Conservation (phyloP, 2,113 vertebrate species). For the Nannospalax galili region DNA sequence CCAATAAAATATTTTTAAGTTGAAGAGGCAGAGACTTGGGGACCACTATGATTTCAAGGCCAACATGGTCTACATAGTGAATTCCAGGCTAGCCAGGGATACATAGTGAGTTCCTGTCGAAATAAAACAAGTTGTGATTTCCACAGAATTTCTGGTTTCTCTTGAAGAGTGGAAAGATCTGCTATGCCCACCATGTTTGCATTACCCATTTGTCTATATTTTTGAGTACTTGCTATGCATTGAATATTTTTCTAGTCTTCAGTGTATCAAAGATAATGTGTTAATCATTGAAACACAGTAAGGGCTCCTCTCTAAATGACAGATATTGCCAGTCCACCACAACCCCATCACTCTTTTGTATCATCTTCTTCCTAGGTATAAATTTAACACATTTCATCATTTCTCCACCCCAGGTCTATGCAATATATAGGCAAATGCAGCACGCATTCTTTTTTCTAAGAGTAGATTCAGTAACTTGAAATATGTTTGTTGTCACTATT, state of each 20-base stretch:
- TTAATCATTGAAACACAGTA: neutral
- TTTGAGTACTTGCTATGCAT: neutral
- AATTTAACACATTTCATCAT: neutral
- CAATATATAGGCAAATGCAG: conserved; percentile 38
- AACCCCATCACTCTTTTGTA: neutral
- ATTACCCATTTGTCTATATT: neutral
- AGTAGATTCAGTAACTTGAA: conserved; percentile 36
- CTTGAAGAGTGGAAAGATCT: neutral
- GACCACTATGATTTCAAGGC: too few relatives aligned
- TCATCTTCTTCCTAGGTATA: neutral
- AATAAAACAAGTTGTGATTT: neutral
- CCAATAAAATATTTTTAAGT: too few relatives aligned
- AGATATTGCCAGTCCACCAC: neutral
- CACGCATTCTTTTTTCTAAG: conserved; percentile 20
- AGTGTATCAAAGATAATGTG: neutral
- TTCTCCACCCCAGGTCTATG: neutral
- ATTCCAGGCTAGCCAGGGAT: too few relatives aligned
- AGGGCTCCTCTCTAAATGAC: neutral
- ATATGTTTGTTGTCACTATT: conserved; percentile 20
- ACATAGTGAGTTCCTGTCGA: too few relatives aligned
- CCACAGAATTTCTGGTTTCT: conserved; percentile 23
- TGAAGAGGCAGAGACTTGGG: too few relatives aligned
- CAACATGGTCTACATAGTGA: too few relatives aligned
- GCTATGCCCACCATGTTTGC: neutral
- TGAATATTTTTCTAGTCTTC: conserved; percentile 12